These are phyloP conservation scores for Eilema caniola DNA, from an alignment of 2,888 invertebrate species.

Conservation along the genomic window DNA sequence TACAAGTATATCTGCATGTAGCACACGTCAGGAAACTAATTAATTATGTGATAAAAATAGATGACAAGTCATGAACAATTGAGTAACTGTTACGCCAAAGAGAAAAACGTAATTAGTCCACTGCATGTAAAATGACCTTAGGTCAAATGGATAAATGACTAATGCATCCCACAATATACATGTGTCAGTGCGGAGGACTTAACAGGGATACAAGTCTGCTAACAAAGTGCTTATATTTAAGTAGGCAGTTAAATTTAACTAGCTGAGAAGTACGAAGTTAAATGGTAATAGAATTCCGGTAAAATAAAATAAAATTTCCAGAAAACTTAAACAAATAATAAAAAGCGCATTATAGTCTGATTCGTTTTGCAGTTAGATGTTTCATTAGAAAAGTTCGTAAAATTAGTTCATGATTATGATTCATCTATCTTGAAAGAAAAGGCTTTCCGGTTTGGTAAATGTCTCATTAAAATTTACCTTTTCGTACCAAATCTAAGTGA, in stretches of 20 bases:
- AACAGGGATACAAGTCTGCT: not conserved
- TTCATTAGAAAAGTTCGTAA: too few species aligned
- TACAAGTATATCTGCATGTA: too few species aligned
- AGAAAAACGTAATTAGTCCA: not conserved
- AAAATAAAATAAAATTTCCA: not conserved
- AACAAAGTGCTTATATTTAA: not conserved
- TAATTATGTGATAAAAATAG: not conserved
- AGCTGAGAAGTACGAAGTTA: not conserved
- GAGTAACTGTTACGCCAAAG: not conserved
- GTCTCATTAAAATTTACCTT: too few species aligned
- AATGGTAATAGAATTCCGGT: not conserved
- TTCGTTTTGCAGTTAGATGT: too few species aligned
- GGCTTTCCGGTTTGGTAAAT: too few species aligned
- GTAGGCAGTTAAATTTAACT: too few species aligned
- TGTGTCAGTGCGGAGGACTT: not conserved
- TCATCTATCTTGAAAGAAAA: too few species aligned
- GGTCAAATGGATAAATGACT: constrained; percentile 1
- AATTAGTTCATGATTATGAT: too few species aligned
- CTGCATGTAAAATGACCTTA: not conserved
- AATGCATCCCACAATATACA: not conserved
- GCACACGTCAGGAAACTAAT: too few species aligned
- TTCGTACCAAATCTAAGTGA: too few species aligned
- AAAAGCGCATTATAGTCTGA: too few species aligned
- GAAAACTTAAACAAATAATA: too few species aligned
- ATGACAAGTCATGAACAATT: not conserved